These are phyloP conservation scores for Lophura nycthemera DNA, from an alignment of 2,113 vertebrate genomes.

Conservation along the genomic window DNA sequence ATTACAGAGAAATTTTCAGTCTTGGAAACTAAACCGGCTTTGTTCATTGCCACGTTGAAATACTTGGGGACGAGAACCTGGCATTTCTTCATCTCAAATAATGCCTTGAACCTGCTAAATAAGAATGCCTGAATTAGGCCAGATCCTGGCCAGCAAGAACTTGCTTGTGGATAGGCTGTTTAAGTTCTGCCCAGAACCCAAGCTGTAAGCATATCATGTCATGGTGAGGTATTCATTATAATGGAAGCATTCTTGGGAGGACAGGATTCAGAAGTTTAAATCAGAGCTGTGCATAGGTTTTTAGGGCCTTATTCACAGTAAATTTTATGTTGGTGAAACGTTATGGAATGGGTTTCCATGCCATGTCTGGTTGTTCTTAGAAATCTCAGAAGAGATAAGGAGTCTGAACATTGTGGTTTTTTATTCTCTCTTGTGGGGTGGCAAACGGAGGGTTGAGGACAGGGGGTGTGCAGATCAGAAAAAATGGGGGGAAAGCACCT, in stretches of 20 bases:
- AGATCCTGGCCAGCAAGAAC: background rate
- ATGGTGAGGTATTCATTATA: constrained; percentile 66
- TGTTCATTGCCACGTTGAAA: background rate
- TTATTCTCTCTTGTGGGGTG: background rate
- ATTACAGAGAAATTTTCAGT: background rate
- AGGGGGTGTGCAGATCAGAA: background rate
- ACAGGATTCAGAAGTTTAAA: constrained; percentile 63
- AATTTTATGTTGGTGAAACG: constrained; percentile 69
- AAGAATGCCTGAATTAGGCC: background rate
- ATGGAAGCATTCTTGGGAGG: constrained; percentile 55
- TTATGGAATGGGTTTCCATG: constrained; percentile 61
- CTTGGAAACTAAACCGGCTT: background rate
- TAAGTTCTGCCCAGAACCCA: background rate
- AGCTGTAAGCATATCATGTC: constrained; percentile 53
- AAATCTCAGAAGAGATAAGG: constrained; percentile 41
- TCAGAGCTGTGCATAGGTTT: constrained; percentile 55
- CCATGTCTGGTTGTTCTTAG: background rate
- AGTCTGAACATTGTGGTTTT: background rate
- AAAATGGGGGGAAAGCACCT: background rate
- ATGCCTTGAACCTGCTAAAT: background rate
- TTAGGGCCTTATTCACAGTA: constrained; percentile 65
- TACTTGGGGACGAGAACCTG: background rate
- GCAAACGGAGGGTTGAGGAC: fast-evolving
- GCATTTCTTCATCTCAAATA: background rate
- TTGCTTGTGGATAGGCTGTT: background rate